Percentiles rank a stretch among this genome's conserved stretches.
Conservation (phyloP, 2,797 vertebrate species). For the Acanthurus leucopareius region DNA sequence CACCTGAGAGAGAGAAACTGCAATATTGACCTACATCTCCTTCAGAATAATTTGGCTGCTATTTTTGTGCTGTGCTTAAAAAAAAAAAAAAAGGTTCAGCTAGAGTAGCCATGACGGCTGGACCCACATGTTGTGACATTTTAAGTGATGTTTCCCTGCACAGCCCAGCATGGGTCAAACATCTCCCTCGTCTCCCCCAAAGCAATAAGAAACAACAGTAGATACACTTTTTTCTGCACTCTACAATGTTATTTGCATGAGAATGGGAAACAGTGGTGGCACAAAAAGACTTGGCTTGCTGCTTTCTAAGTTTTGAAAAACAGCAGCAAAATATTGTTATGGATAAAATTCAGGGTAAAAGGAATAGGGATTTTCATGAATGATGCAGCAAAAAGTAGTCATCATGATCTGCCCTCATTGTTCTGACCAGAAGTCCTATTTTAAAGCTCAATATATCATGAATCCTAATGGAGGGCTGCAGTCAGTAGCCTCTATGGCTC, state of each 20-base stretch:
- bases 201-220: conserved; percentile 44
- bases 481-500: too few relatives aligned
- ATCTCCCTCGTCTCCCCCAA: conserved; percentile 28
- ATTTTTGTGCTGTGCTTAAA: conserved; percentile 73
- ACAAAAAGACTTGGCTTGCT: background rate
- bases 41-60: conserved; percentile 82
- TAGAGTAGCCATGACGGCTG: conserved; percentile 53
- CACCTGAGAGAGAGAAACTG: conserved; percentile 74
- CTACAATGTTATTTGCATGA: conserved; percentile 48
- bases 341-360: conserved; percentile 12
- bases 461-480: conserved; percentile 7
- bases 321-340: background rate
- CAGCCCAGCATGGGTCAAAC: conserved; percentile 70
- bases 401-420: conserved; percentile 27
- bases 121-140: conserved; percentile 78
- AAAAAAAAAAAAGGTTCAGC: conserved; percentile 55
- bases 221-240: conserved; percentile 15
- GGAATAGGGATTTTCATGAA: conserved; percentile 24
- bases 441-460: conserved; percentile 58
- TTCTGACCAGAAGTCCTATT: conserved; percentile 45
- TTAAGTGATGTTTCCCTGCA: conserved; percentile 77
- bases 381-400: conserved; percentile 7
- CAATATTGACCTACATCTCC: conserved; percentile 84
- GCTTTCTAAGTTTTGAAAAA: conserved; percentile 29
- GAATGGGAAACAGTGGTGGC: conserved; percentile 21